Base-by-base conservation (phyloP, 2,888 invertebrate genomes). In the Eugnorisma glareosa region DNA sequence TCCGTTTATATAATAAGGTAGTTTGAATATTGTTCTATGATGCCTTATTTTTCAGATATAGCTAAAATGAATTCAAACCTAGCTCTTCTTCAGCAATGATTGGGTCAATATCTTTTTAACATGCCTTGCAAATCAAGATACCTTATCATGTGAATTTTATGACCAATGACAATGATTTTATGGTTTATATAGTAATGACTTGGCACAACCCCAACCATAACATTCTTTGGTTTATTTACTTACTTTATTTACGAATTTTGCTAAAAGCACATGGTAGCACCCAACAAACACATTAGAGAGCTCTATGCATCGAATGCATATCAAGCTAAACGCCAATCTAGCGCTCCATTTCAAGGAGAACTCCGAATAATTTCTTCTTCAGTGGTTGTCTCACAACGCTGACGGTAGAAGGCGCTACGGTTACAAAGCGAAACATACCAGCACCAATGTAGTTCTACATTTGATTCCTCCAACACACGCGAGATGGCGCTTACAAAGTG, bases 401-500 rank as follows among this genome's bases (percentile, higher is more conserved):
- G 21, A 61, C 10, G 21, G 21, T 61, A 61, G 59, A 15, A 4
- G 59, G 21, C 31, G 31, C 31, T 61, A 18, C 28, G 28, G 28
- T 1, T 28, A 15, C 28, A 28, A 57, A 63, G 11, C 5, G 11
- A 63, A 61, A 35, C 8, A 35, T 61, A 35, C 15, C 4, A 40
- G 40, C 3, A 15, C 31, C 59, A 61, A 61, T 21, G 18, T 35
- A 59, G 18, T 59, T 6, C 37, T 64, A 64, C 15, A 40, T n/a
- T 64, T 40, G 40, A 37, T 64, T 64, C 15, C 18, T 40, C n/a
- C 64, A 64, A 40, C n/a, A n/a, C 64, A n/a, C n/a, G 15, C 64
- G 2, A 64, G 64, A 64, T 64, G 40, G n/a, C 64, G 40, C 40
- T 35, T 28, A 31, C 31, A 31, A 24, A 59, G 28, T 37, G 8